phyloP scores from a whole-genome alignment of 2,113 vertebrate genomes.

The Merops nubicus region DNA sequence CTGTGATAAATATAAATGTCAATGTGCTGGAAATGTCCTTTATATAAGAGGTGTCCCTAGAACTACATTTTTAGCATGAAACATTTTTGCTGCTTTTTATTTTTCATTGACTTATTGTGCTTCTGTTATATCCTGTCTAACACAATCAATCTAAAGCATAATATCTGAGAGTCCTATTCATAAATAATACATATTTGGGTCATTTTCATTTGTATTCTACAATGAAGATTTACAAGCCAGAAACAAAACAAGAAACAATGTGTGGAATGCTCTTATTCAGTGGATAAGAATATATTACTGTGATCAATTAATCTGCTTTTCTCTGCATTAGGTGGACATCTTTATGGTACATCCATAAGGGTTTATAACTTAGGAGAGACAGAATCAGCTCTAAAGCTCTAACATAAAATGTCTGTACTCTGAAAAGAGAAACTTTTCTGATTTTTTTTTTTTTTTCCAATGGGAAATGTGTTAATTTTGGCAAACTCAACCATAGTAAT shows the following conservation, averaged over 20 bases:
- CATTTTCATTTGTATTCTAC: conserved; percentile 48
- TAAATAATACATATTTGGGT: conserved; percentile 68
- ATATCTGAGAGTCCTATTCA: conserved; percentile 59
- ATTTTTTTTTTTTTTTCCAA: neutral
- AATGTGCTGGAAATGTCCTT: conserved; percentile 12
- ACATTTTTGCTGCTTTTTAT: conserved; percentile 66
- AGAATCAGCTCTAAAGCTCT: conserved; percentile 19
- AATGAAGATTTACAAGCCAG: conserved; percentile 68
- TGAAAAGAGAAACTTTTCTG: conserved; percentile 34
- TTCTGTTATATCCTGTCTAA: conserved; percentile 60
- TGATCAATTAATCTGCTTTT: conserved; percentile 69
- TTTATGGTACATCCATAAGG: conserved; percentile 58
- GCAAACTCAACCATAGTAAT: neutral
- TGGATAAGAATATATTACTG: conserved; percentile 46
- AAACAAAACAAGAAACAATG: conserved; percentile 35
- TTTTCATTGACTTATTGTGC: conserved; percentile 57
- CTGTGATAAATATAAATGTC: conserved; percentile 39
- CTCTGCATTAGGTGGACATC: conserved; percentile 52
- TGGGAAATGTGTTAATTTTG: conserved; percentile 17
- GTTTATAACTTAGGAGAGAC: conserved; percentile 66
- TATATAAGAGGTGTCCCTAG: conserved; percentile 36
- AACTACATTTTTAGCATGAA: conserved; percentile 65
- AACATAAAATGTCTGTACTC: conserved; percentile 48
- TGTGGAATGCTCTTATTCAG: conserved; percentile 30
- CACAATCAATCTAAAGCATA: conserved; percentile 65